Evolutionary conservation across 2,797 vertebrate genomes (phyloP), one percentile per base, ranked within the genome.

Genomic region (Otolemur crassicaudatus): DNA sequence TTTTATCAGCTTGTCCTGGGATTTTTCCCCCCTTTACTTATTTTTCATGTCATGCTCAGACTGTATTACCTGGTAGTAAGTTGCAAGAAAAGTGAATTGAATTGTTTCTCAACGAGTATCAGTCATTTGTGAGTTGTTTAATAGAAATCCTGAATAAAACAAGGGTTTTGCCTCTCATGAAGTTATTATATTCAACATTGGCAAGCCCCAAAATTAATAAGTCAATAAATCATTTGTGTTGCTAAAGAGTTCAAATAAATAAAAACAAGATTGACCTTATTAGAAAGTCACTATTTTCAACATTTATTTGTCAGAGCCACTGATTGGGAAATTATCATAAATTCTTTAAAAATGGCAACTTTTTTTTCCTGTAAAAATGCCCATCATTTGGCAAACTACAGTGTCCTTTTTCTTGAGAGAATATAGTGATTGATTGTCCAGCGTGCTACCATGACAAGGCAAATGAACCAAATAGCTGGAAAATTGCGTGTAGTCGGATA

Each of bases 281-380:
- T 94, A 94, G 49, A 94, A 82, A 95, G 88, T 69, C 87, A 83
- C 9, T 93, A 49, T 93, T 96, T 96, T 95, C 58, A 93, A 13
- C 79, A 70, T 90, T 94, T 90, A 90, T 60, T 89, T 96, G 43
- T 95, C 86, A 90, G 67, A 96, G 58, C 40, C 94, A 94, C 95
- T 94, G 90, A 93, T 90, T 97, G 94, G 67, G 86, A 97, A 98
- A 95, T 93, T 90, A 73, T 96, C 91, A 11, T 69, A 98, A 96
- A 91, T 95, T 93, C 61, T 96, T 95, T 49, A 83, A 95, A 97
- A 96, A 76, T 46, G 12, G 23, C 19, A 69, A 77, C 82, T 63
- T 70, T 88, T 90, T 90, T 90, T 76, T 14, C 73, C 63, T 46
- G n/a, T 91, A 91, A 93, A 97, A 97, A 94, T 92, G 53, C n/a